phyloP scores from a whole-genome alignment of 2,797 vertebrate species.

The Sitta carolinensis region DNA sequence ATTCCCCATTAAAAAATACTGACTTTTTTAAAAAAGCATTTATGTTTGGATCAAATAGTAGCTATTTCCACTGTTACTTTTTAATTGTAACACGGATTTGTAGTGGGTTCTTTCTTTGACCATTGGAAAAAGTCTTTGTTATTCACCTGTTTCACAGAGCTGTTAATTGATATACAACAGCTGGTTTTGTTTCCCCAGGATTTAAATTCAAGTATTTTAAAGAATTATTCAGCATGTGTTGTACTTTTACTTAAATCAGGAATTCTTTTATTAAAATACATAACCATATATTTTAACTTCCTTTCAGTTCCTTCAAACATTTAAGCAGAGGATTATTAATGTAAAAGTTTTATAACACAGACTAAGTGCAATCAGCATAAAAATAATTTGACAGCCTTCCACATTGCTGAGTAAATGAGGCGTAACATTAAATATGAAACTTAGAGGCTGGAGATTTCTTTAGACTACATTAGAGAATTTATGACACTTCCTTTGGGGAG shows the following conservation, averaged over 20 bases:
- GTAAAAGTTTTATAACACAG: neutral
- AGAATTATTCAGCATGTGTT: neutral
- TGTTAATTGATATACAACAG: neutral
- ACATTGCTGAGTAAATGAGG: constrained; percentile 41
- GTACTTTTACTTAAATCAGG: neutral
- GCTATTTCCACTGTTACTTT: neutral
- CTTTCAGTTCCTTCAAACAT: neutral
- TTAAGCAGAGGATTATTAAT: neutral
- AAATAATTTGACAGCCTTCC: constrained; percentile 54
- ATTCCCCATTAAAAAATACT: neutral
- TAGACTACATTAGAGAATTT: constrained; percentile 24
- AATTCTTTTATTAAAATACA: neutral
- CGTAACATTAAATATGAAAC: neutral
- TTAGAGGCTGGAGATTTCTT: constrained; percentile 27
- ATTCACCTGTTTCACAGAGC: neutral
- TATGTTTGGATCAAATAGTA: neutral
- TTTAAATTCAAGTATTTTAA: neutral
- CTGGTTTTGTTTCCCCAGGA: neutral
- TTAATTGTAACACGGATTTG: neutral
- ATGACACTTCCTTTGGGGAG: constrained; percentile 16
- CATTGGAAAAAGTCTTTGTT: neutral
- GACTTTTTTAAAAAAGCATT: neutral
- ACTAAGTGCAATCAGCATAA: constrained; percentile 30
- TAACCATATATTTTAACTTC: neutral
- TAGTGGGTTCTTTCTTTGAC: neutral